A percentile compares a stretch with the other conserved stretches of the same genome.
These are phyloP conservation scores for Anolis sagrei DNA, from an alignment of 2,113 vertebrate genomes.

Conservation along the genomic window DNA sequence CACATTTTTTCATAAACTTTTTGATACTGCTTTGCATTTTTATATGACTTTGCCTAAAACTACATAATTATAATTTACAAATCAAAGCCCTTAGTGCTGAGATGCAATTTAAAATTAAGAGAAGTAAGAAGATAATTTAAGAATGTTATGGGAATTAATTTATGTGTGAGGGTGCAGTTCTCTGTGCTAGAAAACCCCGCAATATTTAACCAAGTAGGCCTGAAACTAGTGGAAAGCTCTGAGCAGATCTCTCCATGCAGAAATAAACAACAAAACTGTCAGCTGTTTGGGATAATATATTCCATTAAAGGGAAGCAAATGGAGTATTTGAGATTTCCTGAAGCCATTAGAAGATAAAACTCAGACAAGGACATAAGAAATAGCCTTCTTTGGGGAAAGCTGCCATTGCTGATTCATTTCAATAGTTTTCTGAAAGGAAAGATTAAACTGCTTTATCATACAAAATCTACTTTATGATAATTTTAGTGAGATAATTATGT, in stretches of 20 bases:
- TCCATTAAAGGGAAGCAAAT: not conserved
- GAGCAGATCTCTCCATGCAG: not conserved
- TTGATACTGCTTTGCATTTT: constrained; percentile 21
- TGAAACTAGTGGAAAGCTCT: not conserved
- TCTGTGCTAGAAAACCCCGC: not conserved
- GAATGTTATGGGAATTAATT: not conserved
- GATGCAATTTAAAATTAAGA: not conserved
- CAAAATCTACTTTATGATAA: not conserved
- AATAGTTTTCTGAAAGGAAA: not conserved
- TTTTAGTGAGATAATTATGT: not conserved
- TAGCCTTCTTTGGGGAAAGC: not conserved
- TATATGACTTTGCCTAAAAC: not conserved
- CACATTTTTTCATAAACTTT: not conserved
- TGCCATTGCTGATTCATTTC: not conserved
- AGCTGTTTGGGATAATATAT: constrained; percentile 23
- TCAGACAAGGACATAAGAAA: not conserved
- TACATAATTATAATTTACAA: not conserved
- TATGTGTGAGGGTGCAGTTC: not conserved
- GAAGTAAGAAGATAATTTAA: not conserved
- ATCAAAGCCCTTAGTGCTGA: not conserved
- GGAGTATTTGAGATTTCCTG: not conserved
- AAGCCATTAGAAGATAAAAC: constrained; percentile 7
- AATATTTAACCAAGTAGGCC: not conserved
- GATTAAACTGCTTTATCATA: not conserved
- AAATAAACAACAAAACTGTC: constrained; percentile 31